phyloP scores from a whole-genome alignment of 2,113 vertebrate species.

The Atherinomorus stipes region DNA sequence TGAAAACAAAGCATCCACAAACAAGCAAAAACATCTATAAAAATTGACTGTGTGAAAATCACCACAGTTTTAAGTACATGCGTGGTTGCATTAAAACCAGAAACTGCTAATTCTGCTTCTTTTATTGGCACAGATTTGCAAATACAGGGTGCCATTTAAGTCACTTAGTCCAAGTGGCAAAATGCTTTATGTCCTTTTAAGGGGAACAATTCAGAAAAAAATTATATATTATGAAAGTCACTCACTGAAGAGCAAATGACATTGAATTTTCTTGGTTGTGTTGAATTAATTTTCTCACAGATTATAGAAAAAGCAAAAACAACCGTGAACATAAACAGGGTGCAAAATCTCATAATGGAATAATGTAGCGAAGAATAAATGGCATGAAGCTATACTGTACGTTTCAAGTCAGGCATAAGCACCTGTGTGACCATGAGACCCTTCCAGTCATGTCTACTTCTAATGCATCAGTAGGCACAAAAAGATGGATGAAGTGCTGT shows the following conservation, averaged over 20 bases:
- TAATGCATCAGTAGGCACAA: constrained; percentile 16
- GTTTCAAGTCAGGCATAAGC: background rate
- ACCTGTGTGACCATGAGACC: background rate
- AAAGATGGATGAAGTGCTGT: constrained; percentile 8
- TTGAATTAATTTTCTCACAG: background rate
- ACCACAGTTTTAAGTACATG: background rate
- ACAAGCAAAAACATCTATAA: background rate
- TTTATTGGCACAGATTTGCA: constrained; percentile 5
- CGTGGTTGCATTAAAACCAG: background rate
- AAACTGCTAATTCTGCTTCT: background rate
- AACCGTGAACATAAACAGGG: background rate
- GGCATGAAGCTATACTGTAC: too few species aligned
- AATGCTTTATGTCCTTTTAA: background rate
- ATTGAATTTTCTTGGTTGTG: background rate
- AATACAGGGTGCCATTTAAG: background rate
- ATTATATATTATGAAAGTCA: too few species aligned
- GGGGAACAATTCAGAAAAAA: too few species aligned
- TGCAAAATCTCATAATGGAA: background rate
- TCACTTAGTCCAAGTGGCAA: background rate
- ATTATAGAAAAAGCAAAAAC: background rate
- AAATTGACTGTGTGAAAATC: background rate
- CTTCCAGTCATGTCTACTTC: background rate
- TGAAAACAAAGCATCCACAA: background rate
- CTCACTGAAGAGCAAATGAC: background rate
- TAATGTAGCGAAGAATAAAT: background rate